These are phyloP conservation scores for Polydrusus tereticollis DNA, from an alignment of 2,888 invertebrate species.

Conservation along the genomic window DNA sequence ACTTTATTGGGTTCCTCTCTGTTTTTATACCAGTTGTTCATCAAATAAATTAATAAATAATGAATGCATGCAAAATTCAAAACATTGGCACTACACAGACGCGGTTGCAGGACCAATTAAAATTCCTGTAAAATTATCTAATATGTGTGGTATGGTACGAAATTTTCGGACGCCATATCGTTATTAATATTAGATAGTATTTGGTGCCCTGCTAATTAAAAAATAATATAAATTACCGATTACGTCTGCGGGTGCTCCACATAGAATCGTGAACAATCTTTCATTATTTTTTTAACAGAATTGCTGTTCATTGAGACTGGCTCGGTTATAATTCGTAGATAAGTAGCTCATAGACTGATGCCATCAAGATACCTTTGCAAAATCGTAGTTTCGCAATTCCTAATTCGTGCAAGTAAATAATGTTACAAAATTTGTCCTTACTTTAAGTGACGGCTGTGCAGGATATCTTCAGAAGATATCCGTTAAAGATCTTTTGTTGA, in stretches of 20 bases:
- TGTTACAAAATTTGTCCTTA: constrained; percentile 43
- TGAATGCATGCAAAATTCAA: too few relatives aligned
- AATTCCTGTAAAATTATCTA: too few relatives aligned
- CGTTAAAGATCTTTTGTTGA: not conserved
- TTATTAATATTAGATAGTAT: too few relatives aligned
- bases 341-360: constrained; percentile 11
- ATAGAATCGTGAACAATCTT: not conserved
- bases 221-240: not conserved
- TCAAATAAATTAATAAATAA: too few relatives aligned
- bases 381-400: constrained; percentile 24
- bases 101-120: too few relatives aligned
- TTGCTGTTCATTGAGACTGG: not conserved
- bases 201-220: too few relatives aligned
- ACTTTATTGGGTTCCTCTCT: too few relatives aligned
- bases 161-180: too few relatives aligned
- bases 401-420: constrained; percentile 33
- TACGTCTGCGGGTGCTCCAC: not conserved
- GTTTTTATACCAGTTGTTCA: too few relatives aligned
- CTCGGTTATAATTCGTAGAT: not conserved
- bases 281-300: not conserved
- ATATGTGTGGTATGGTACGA: too few relatives aligned
- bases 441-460: constrained; percentile 28
- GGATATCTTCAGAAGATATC: not conserved
- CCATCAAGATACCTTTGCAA: constrained; percentile 33
- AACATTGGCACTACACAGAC: too few relatives aligned